Percentiles rank a stretch among this genome's conserved stretches.
These are phyloP conservation scores for Scaptomyza tumidula DNA, from an alignment of 2,888 invertebrate genomes.

Conservation along the genomic window DNA sequence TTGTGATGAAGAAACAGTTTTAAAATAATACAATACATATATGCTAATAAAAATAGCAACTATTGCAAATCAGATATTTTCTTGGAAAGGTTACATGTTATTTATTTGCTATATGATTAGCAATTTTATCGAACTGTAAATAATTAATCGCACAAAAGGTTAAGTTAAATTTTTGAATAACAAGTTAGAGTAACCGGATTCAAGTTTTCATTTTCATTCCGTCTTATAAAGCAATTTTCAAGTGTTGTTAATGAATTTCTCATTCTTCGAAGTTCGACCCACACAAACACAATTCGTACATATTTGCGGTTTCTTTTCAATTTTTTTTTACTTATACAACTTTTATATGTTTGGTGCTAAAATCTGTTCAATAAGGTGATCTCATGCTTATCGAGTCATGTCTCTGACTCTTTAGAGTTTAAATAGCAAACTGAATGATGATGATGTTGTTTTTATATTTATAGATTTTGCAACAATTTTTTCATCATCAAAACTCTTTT, in stretches of 20 bases:
- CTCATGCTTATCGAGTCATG: conserved; percentile 37
- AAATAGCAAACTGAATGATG: conserved; percentile 9
- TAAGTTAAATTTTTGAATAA: neutral
- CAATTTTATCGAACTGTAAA: neutral
- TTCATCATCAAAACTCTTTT: conserved; percentile 16
- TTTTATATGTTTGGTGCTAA: conserved; percentile 13
- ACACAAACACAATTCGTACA: conserved; percentile 13
- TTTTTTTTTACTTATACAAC: conserved; percentile 17
- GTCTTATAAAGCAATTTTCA: neutral
- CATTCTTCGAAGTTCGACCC: conserved; percentile 7
- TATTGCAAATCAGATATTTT: neutral
- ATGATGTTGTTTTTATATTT: conserved; percentile 37
- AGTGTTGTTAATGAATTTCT: conserved; percentile 10
- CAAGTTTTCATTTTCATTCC: neutral
- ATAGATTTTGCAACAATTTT: conserved; percentile 36
- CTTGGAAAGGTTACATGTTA: neutral
- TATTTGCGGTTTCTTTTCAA: conserved; percentile 8
- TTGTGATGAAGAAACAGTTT: conserved; percentile 15
- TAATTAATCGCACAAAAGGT: neutral
- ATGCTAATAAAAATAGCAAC: neutral
- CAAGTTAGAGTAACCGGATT: neutral
- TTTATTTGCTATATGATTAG: neutral
- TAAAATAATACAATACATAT: neutral
- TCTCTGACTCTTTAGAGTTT: conserved; percentile 15
- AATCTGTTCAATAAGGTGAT: conserved; percentile 32